Base-by-base conservation (phyloP, 2,797 vertebrate genomes). In the Gorsachius magnificus region DNA sequence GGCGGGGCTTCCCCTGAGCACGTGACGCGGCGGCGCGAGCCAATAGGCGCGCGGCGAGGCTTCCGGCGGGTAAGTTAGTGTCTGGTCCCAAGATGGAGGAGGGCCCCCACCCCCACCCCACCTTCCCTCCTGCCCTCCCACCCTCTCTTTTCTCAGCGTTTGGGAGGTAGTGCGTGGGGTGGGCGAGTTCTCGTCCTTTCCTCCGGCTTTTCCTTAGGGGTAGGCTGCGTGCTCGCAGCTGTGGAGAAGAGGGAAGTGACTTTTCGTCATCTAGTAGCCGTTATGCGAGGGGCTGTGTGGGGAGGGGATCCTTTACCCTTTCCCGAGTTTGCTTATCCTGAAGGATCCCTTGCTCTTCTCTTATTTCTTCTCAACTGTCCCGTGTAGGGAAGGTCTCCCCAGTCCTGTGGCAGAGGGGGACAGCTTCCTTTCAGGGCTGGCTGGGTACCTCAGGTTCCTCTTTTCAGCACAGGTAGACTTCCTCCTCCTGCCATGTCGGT, bases 81-180 rank as follows among this genome's bases (percentile, higher is more conserved):
- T 25, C 2, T 38, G 54, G 22, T 5, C 10, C 3, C 12, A 79
- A 94, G 28, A 89, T 85, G 82, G 91, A 69, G 78, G 89, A 11
- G 3, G 2, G 4, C 1, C 1, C 1, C 0, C n/a, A n/a, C 4
- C 3, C 14, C 38, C 10, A 9, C 36, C 36, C 36, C 36, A 36
- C n/a, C n/a, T 2, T 4, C 7, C 3, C 5, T 5, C 6, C 1
- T 7, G 0, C 1, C n/a, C n/a, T n/a, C n/a, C n/a, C n/a, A n/a
- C n/a, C n/a, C n/a, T n/a, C n/a, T n/a, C 4, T 1, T 7, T 4
- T 5, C 3, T 11, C 2, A 1, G 9, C 24, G 11, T 3, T 6
- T 4, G 19, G 13, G 7, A 0, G 11, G 29, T 5, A 1, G 33
- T 0, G 2, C 3, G 9, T 6, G 28, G 2, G 7, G 6, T 1